Base-by-base conservation (phyloP, 2,113 vertebrate species). In the Amphiprion percula region DNA sequence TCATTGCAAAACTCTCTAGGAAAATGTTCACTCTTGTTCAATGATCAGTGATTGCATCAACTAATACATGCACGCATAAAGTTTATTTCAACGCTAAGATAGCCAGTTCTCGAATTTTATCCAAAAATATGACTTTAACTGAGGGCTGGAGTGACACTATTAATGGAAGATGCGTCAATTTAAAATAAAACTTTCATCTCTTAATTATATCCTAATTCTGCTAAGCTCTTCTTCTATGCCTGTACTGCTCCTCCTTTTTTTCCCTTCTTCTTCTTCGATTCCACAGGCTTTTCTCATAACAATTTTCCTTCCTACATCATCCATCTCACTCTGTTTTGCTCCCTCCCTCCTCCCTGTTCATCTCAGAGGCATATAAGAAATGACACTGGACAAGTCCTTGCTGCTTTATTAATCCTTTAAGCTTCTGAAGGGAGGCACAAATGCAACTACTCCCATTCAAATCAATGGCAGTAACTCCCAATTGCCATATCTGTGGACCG, bases 361-460 rank as follows among this genome's bases (percentile, higher is more conserved):
- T 89, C 85, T 91, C 79, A 37, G 74, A 91, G 80, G 80, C 85
- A 90, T 69, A 87, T 87, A 87, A 87, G 82, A 68, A 86, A 88
- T 87, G 87, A 85, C 79, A 87, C 88, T 87, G 90, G 89, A 84
- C 84, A 71, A 88, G 81, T 90, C 86, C 82, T 91, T 68, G 84
- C 83, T 82, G 82, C 84, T 85, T 89, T 90, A 91, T 90, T 91
- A 91, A 92, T 93, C 90, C 88, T 89, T 91, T 91, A 88, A 91
- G 87, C 91, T 88, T 88, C 85, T 83, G 63, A 58, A 71, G 77
- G 77, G 83, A 88, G 82, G 68, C 79, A 62, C 88, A 88, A 74
- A 91, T 80, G 82, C 77, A 88, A 68, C 85, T 54, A 77, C 73
- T 88, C 83, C 80, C 61, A 83, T 92, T 89, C 83, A 92, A 90